phyloP scores from a whole-genome alignment of 2,113 vertebrate genomes.

The Muntiacus reevesi region DNA sequence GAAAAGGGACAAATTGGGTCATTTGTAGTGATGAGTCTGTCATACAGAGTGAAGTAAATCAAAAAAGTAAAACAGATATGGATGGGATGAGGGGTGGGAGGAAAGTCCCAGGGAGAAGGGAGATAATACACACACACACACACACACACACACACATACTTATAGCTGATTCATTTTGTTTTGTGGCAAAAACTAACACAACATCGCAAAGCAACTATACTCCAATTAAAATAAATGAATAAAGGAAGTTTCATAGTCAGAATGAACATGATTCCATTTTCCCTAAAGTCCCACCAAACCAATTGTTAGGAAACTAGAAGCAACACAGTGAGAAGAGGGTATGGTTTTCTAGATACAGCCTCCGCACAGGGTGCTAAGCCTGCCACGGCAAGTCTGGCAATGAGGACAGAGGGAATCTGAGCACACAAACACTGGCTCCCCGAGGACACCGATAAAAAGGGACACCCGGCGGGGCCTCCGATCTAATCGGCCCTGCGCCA shows the following conservation, averaged over 20 bases:
- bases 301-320: not conserved
- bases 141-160: too few relatives aligned
- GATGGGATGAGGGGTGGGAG: not conserved
- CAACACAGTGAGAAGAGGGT: rapidly evolving
- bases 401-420: rapidly evolving
- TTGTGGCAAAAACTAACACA: not conserved
- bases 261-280: not conserved
- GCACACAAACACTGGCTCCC: rapidly evolving
- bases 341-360: not conserved
- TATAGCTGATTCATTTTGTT: not conserved
- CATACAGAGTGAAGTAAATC: not conserved
- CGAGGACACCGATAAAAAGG: rapidly evolving
- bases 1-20: not conserved
- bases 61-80: not conserved
- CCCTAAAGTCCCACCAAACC: not conserved
- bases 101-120: not conserved
- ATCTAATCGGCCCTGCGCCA: not conserved
- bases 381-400: rapidly evolving
- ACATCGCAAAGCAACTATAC: not conserved
- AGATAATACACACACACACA: not conserved
- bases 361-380: not conserved
- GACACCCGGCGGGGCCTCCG: rapidly evolving
- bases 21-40: not conserved
- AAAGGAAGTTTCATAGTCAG: not conserved
- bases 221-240: not conserved